Percentiles rank a stretch among this genome's conserved stretches.
Conservation (phyloP, 1,140 invertebrate species). For the Drosophila azteca region DNA sequence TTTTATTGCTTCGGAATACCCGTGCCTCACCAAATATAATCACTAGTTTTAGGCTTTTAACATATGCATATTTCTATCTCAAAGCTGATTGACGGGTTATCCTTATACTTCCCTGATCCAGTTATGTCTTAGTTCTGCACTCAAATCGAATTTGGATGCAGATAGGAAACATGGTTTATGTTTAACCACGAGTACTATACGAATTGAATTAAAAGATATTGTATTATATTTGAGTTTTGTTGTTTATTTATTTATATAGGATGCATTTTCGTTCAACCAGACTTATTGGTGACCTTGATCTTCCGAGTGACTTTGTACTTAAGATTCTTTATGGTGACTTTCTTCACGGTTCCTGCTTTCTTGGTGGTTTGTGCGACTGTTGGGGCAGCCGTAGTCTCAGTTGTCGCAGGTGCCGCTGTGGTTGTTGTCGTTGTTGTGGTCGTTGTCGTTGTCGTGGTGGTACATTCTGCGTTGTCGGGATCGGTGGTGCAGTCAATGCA, state of each 20-base stretch:
- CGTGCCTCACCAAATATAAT: too few species aligned
- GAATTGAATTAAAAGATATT: too few species aligned
- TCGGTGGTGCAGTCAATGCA: slow-evolving; percentile 16
- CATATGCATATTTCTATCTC: too few species aligned
- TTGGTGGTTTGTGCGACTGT: slow-evolving; percentile 9
- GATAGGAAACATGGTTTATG: too few species aligned
- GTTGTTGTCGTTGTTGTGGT: slow-evolving; percentile 23
- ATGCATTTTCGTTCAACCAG: background rate
- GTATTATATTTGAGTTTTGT: background rate
- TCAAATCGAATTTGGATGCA: too few species aligned
- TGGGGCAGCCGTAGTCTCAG: background rate
- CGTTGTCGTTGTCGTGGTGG: slow-evolving; percentile 15
- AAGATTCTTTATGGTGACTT: slow-evolving; percentile 6
- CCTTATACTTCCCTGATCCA: too few species aligned
- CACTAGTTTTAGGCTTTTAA: too few species aligned
- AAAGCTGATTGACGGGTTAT: too few species aligned
- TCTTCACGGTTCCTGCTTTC: slow-evolving; percentile 13
- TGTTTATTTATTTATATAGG: slow-evolving; percentile 1
- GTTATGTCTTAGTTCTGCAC: too few species aligned
- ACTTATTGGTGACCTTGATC: background rate
- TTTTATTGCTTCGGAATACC: too few species aligned
- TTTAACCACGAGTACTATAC: too few species aligned
- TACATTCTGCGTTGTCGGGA: slow-evolving; percentile 11
- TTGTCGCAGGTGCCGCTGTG: background rate
- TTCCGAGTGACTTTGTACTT: background rate